Base-by-base conservation (phyloP, 2,797 vertebrate genomes). In the Peromyscus aztecus region DNA sequence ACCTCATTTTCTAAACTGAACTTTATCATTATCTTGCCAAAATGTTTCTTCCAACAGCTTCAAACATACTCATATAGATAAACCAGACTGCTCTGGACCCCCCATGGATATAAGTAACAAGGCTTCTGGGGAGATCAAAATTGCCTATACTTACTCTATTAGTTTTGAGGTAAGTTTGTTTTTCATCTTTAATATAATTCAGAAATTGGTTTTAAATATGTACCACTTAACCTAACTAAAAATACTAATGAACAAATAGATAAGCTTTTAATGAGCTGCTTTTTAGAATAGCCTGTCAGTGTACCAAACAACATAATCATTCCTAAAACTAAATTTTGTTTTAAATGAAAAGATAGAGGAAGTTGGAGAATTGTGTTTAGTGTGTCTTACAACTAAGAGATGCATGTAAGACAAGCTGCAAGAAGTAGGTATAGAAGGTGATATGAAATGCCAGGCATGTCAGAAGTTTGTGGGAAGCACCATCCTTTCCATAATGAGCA, bases 31-130 rank as follows among this genome's bases (percentile, higher is more conserved):
- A 93, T 88, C 86, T 97, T 97, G 34, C 80, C 65, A 59, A 96
- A 97, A 96, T 95, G 71, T 97, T 96, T 94, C 77, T 95, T 97
- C 34, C 84, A 9, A 4, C 98, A 99, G 99, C 98, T 99, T 98
- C 97, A 99, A 99, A 97, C 99, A 99, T 61, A 98, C 98, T 40
- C 98, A 99, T 81, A 71, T 96, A 94, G 98, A 99, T 31, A 98
- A 98, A 75, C 99, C 99, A 3, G 99, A 99, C 81, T 99, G 99
- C 98, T 98, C 99, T 7, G 99, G 99, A 65, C 94, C 98, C 34
- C 99, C 99, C 76, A 99, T 99, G 99, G 99, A 99, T 98, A 99
- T 99, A 97, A 99, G 97, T 96, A 99, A 99, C 97, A 99, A 99
- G 95, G 97, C 98, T 87, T 97, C 73, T 5, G 99, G 99, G 95